phyloP scores from a whole-genome alignment of 2,113 vertebrate species.

The Nothocercus nigrocapillus region DNA sequence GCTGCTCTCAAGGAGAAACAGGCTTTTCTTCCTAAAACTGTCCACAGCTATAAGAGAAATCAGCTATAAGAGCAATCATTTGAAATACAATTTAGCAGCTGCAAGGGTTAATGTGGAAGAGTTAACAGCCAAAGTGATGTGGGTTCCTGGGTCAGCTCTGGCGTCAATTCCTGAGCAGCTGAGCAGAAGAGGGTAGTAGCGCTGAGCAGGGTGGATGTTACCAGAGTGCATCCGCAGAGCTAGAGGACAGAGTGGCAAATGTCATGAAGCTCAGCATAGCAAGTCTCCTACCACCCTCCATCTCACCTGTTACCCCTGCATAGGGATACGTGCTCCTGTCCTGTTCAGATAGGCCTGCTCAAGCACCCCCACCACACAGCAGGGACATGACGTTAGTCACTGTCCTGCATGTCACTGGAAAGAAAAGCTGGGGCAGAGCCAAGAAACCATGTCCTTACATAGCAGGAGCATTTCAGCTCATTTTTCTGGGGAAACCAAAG shows the following conservation, averaged over 20 bases:
- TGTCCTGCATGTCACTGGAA: neutral
- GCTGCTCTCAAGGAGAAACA: neutral
- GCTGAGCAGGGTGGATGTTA: neutral
- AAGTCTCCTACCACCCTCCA: neutral
- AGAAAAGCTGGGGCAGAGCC: neutral
- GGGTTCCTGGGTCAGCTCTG: neutral
- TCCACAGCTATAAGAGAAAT: no score
- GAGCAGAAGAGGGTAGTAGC: neutral
- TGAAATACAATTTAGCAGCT: neutral
- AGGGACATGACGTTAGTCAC: neutral
- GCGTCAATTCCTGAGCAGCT: neutral
- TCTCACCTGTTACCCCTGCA: neutral
- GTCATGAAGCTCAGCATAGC: neutral
- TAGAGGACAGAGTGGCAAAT: neutral
- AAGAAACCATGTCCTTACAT: neutral
- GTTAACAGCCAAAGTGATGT: neutral
- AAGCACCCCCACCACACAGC: neutral
- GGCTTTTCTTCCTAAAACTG: neutral
- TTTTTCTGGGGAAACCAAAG: neutral
- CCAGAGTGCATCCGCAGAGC: neutral
- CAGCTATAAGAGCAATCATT: neutral
- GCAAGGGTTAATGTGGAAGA: neutral
- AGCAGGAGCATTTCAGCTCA: neutral
- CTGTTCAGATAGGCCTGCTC: neutral
- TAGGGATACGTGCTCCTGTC: neutral